Conservation (phyloP, 2,113 vertebrate species). For the Propithecus coquereli region DNA sequence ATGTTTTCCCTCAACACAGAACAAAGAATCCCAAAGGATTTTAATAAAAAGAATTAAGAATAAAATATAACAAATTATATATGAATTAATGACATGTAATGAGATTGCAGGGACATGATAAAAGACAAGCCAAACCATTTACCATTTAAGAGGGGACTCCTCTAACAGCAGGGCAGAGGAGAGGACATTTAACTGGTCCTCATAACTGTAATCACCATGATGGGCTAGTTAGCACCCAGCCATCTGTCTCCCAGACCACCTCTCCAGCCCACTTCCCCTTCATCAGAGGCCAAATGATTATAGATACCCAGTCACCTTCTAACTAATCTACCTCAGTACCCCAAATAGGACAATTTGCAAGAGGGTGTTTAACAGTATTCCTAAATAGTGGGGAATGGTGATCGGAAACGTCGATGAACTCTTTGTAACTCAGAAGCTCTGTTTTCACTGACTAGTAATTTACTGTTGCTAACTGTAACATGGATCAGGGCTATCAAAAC, state of each 20-base stretch:
- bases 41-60: slow-evolving; percentile 10
- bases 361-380: background rate
- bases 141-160: background rate
- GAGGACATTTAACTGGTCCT: background rate
- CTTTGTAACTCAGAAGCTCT: background rate
- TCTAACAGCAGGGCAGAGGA: background rate
- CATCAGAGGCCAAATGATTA: background rate
- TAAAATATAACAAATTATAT: background rate
- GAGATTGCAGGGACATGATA: background rate
- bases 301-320: background rate
- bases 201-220: background rate
- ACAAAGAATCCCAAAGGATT: background rate
- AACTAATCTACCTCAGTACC: background rate
- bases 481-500: background rate
- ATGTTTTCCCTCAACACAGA: background rate
- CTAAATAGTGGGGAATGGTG: background rate
- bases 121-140: background rate
- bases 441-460: background rate
- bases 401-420: background rate
- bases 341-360: background rate
- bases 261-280: background rate
- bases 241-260: background rate
- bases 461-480: background rate
- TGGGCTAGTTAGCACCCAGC: background rate
- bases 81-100: background rate